A percentile compares a stretch with the other conserved stretches of the same genome.
Conservation (phyloP, 2,888 invertebrate species). For the Pelosia muscerda region DNA sequence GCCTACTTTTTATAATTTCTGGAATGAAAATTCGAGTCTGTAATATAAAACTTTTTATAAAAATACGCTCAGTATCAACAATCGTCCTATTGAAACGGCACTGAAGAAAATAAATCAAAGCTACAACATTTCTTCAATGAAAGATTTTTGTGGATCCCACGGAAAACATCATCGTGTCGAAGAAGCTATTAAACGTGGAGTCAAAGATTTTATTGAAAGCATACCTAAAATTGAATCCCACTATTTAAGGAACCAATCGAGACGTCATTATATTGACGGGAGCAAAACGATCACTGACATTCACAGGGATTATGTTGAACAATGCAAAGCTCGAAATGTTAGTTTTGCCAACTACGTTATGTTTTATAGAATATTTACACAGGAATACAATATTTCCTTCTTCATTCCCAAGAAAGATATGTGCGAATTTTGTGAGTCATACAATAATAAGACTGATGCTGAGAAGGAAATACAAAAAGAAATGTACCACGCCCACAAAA, state of each 20-base stretch:
- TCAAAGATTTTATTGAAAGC: constrained; percentile 22
- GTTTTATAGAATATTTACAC: constrained; percentile 45
- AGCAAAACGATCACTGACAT: constrained; percentile 36
- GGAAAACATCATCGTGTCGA: constrained; percentile 16
- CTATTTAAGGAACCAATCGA: constrained; percentile 8
- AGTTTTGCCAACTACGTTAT: constrained; percentile 26
- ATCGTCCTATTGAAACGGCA: constrained; percentile 32
- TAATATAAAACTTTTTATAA: constrained; percentile 34
- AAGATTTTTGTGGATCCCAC: constrained; percentile 30
- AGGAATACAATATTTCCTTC: constrained; percentile 44
- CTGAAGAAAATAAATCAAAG: constrained; percentile 42
- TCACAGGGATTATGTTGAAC: constrained; percentile 41
- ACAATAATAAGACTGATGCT: constrained; percentile 30
- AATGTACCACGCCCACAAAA: constrained; percentile 18
- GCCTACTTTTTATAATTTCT: constrained; percentile 25
- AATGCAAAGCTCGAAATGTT: constrained; percentile 28
- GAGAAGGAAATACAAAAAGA: constrained; percentile 24
- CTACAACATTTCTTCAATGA: constrained; percentile 40
- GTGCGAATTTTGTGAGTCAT: constrained; percentile 39
- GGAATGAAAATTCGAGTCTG: constrained; percentile 27
- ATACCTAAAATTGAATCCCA: constrained; percentile 35
- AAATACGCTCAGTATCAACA: constrained; percentile 33
- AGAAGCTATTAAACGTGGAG: constrained; percentile 20
- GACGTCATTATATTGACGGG: constrained; percentile 4
- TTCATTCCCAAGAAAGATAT: constrained; percentile 42